Conservation (phyloP, 2,797 vertebrate species). For the Pristis pectinata region DNA sequence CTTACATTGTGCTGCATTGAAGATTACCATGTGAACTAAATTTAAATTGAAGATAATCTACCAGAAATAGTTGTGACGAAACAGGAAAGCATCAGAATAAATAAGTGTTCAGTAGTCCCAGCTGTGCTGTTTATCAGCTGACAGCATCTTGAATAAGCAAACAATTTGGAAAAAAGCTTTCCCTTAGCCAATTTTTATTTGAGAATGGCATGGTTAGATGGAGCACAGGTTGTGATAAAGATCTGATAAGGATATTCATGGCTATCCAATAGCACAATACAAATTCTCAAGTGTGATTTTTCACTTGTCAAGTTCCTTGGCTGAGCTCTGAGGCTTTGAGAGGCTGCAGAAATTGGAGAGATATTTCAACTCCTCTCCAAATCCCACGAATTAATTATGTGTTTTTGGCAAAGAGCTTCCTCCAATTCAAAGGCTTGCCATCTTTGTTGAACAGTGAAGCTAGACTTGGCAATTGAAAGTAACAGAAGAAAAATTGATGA, state of each 20-base stretch:
- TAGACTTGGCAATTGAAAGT: background rate
- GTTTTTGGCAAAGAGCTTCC: constrained; percentile 16
- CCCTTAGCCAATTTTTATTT: constrained; percentile 12
- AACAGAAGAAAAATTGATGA: background rate
- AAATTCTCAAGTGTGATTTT: constrained; percentile 24
- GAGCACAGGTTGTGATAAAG: constrained; percentile 30
- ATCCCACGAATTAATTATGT: constrained; percentile 8
- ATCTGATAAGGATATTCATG: constrained; percentile 31
- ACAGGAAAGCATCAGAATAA: background rate
- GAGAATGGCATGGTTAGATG: constrained; percentile 25
- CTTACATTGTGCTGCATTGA: background rate
- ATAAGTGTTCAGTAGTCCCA: background rate
- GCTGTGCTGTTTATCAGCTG: constrained; percentile 5
- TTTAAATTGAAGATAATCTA: background rate
- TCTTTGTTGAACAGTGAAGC: background rate
- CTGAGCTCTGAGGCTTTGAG: background rate
- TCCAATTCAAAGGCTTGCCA: constrained; percentile 8
- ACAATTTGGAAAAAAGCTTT: background rate
- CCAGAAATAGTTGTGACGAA: constrained; percentile 3
- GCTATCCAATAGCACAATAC: background rate
- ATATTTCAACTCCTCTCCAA: constrained; percentile 20
- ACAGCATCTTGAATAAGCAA: background rate
- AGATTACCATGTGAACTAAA: background rate
- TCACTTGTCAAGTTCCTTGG: constrained; percentile 13
- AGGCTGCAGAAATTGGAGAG: constrained; percentile 28